Percentiles rank a stretch among this genome's conserved stretches.
These are phyloP conservation scores for Collichthys lucidus DNA, from an alignment of 2,113 vertebrate species.

Conservation along the genomic window DNA sequence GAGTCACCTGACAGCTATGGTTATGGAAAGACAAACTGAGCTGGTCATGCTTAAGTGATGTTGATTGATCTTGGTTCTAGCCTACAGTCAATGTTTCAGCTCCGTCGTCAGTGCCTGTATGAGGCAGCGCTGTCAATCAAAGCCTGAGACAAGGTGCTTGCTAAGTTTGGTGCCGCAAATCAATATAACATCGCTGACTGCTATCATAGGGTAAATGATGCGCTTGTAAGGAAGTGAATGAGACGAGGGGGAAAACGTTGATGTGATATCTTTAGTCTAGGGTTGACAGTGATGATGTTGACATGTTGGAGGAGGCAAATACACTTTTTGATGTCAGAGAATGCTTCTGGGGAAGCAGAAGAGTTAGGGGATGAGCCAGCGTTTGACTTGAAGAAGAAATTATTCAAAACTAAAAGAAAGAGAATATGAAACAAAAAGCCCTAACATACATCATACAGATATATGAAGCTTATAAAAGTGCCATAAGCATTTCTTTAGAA, in stretches of 20 bases:
- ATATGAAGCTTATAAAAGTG: background rate
- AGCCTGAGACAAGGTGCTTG: slow-evolving; percentile 26
- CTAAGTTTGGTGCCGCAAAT: slow-evolving; percentile 47
- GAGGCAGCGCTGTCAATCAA: slow-evolving; percentile 61
- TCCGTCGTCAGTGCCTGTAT: slow-evolving; percentile 3
- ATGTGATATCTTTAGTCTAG: slow-evolving; percentile 6
- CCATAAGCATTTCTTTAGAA: background rate
- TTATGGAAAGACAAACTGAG: slow-evolving; percentile 34
- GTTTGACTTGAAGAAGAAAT: background rate
- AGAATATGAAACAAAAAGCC: slow-evolving; percentile 1
- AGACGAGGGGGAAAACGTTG: slow-evolving; percentile 38
- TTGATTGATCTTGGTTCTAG: slow-evolving; percentile 64
- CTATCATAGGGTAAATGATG: slow-evolving; percentile 47
- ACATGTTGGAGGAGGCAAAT: slow-evolving; percentile 6
- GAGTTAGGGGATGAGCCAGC: background rate
- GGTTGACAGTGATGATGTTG: slow-evolving; percentile 23
- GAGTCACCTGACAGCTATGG: slow-evolving; percentile 53
- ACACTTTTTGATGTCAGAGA: background rate
- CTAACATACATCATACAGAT: slow-evolving; percentile 1
- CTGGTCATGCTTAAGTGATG: slow-evolving; percentile 58
- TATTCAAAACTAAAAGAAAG: slow-evolving; percentile 5
- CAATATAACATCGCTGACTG: slow-evolving; percentile 61
- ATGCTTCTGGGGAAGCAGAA: background rate
- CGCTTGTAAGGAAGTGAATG: slow-evolving; percentile 36
- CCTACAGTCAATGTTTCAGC: slow-evolving; percentile 64